Evolutionary conservation across 1,140 invertebrate species (phyloP).

Genomic region (Lysiphlebus fabarum): DNA sequence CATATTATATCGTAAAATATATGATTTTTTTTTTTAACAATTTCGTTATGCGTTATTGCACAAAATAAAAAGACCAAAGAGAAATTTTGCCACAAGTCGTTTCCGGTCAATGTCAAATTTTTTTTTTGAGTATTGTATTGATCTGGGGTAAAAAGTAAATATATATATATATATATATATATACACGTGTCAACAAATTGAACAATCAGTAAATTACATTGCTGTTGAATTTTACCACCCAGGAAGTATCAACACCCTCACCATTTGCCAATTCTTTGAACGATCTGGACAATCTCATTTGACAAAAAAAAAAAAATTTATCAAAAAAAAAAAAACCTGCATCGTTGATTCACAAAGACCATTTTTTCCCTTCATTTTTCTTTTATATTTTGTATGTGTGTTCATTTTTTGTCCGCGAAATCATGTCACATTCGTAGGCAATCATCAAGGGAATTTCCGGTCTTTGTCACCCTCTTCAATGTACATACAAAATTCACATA

Average conservation of each 20-base stretch:
- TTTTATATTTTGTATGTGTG: neutral
- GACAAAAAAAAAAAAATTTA: too few species aligned
- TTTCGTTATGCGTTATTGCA: too few species aligned
- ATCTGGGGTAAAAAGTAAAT: too few species aligned
- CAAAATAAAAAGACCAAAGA: too few species aligned
- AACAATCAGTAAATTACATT: slow-evolving; percentile 8
- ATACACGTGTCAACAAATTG: slow-evolving; percentile 7
- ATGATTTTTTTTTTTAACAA: too few species aligned
- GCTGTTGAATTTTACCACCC: slow-evolving; percentile 8
- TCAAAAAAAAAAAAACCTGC: too few species aligned
- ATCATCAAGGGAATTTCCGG: slow-evolving; percentile 30
- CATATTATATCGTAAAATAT: too few species aligned
- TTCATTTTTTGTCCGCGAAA: slow-evolving; percentile 28
- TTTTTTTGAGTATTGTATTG: too few species aligned
- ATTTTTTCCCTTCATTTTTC: slow-evolving; percentile 7
- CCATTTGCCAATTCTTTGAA: neutral
- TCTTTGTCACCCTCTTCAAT: slow-evolving; percentile 6
- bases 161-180: too few species aligned
- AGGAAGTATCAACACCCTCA: neutral
- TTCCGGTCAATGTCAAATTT: too few species aligned
- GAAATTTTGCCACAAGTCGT: too few species aligned
- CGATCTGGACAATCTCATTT: too few species aligned
- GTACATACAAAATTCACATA: neutral
- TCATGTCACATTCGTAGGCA: slow-evolving; percentile 36
- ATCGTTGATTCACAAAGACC: slow-evolving; percentile 8